A percentile compares a stretch with the other conserved stretches of the same genome.
Evolutionary conservation across 2,797 vertebrate genomes (phyloP).

Genomic region (Urosaurus nigricauda): DNA sequence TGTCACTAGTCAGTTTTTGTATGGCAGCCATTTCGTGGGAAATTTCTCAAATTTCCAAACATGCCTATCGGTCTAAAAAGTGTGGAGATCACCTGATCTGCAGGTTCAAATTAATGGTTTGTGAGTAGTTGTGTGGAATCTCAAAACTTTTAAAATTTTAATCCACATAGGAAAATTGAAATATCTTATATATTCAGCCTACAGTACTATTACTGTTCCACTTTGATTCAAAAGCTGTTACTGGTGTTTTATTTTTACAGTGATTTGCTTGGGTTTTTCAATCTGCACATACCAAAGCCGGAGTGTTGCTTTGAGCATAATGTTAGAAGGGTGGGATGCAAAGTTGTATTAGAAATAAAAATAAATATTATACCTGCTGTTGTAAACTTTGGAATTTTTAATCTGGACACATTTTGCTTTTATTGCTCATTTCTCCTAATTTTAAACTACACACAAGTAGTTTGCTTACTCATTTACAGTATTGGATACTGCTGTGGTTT

Average conservation of each 20-base stretch:
- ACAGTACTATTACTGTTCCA: not conserved
- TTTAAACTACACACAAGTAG: not conserved
- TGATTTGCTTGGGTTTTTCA: not conserved
- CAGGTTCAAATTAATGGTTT: not conserved
- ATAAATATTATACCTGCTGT: too few relatives aligned
- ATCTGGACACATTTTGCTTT: not conserved
- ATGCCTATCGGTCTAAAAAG: too few relatives aligned
- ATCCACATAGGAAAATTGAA: too few relatives aligned
- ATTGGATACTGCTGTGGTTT: not conserved
- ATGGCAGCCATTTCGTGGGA: too few relatives aligned
- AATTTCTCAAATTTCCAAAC: too few relatives aligned
- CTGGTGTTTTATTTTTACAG: not conserved
- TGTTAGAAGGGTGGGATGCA: not conserved
- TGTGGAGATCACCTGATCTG: too few relatives aligned
- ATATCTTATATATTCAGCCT: not conserved
- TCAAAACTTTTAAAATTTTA: not conserved
- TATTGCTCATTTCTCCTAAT: not conserved
- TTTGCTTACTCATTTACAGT: not conserved
- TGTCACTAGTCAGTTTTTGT: too few relatives aligned
- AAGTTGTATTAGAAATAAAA: too few relatives aligned
- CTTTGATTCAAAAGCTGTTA: conserved; percentile 6
- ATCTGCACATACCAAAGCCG: not conserved
- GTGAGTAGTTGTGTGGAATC: not conserved
- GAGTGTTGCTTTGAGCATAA: not conserved
- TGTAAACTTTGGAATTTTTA: too few relatives aligned